A percentile compares a stretch with the other conserved stretches of the same genome.
Evolutionary conservation across 2,888 invertebrate species (phyloP).

Genomic region (Synanthedon tipuliformis): DNA sequence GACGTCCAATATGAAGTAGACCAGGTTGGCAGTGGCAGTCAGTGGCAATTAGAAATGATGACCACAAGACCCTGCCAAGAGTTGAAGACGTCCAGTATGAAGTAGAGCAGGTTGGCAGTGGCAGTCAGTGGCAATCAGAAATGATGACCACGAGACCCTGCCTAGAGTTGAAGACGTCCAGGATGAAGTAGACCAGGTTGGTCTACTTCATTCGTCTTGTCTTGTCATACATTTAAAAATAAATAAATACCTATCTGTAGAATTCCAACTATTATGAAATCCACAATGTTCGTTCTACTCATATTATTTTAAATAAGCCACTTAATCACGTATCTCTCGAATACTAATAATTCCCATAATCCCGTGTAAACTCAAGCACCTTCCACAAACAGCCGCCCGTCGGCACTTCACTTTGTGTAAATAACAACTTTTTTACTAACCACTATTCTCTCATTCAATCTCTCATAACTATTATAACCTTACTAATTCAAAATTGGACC

Average conservation of each 20-base stretch:
- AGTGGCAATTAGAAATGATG: too few relatives aligned
- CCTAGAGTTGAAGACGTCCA: too few relatives aligned
- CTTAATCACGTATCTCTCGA: neutral
- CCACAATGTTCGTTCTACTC: neutral
- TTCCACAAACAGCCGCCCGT: conserved; percentile 6
- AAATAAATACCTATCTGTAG: neutral
- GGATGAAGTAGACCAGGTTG: too few relatives aligned
- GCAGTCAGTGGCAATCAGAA: too few relatives aligned
- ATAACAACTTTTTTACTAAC: conserved; percentile 10
- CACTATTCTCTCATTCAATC: neutral
- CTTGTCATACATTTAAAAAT: too few relatives aligned
- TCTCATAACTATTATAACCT: neutral
- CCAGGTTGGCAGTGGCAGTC: too few relatives aligned
- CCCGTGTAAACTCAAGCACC: conserved; percentile 8
- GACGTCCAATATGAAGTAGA: too few relatives aligned
- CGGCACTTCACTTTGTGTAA: conserved; percentile 12
- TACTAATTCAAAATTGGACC: neutral
- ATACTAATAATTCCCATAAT: conserved; percentile 9
- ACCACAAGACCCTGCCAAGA: too few relatives aligned
- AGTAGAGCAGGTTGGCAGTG: too few relatives aligned
- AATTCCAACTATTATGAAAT: neutral
- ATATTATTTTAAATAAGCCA: neutral
- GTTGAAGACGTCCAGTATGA: too few relatives aligned
- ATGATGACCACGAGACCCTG: too few relatives aligned
- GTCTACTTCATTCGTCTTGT: too few relatives aligned